Percentiles rank a stretch among this genome's conserved stretches.
Evolutionary conservation across 2,888 invertebrate genomes (phyloP).

Genomic region (Hybos culiciformis): DNA sequence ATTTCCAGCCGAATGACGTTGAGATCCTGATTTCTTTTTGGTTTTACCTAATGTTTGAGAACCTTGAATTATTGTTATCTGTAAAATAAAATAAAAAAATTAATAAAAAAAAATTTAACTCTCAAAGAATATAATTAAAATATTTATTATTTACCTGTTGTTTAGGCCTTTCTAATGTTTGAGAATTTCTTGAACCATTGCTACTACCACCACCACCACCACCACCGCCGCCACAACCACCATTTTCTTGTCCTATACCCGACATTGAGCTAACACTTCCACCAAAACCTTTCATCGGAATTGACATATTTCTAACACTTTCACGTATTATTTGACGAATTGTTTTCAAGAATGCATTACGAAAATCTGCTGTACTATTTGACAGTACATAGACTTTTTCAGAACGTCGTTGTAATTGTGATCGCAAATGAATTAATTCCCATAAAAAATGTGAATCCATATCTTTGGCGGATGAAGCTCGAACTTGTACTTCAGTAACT

Average conservation of each 20-base stretch:
- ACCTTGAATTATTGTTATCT: constrained; percentile 56
- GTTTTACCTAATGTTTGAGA: constrained; percentile 74
- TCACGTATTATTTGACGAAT: constrained; percentile 95
- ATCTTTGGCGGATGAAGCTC: constrained; percentile 86
- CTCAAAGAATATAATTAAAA: background rate
- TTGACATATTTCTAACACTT: constrained; percentile 92
- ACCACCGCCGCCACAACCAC: too few species aligned
- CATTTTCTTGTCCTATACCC: constrained; percentile 34
- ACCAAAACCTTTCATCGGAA: constrained; percentile 61
- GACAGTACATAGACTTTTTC: constrained; percentile 95
- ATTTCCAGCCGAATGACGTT: constrained; percentile 69
- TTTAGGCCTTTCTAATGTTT: constrained; percentile 49
- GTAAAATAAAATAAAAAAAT: constrained; percentile 1
- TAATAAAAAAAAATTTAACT: background rate
- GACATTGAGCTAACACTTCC: constrained; percentile 39
- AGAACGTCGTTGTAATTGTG: constrained; percentile 83
- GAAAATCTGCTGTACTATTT: constrained; percentile 90
- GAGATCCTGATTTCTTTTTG: constrained; percentile 59
- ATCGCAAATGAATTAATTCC: constrained; percentile 91
- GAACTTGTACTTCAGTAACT: constrained; percentile 92
- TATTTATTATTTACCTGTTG: constrained; percentile 38
- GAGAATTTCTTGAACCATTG: constrained; percentile 38
- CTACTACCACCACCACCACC: too few species aligned
- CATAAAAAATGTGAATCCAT: constrained; percentile 94
- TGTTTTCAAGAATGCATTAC: constrained; percentile 92